Conservation (phyloP, 2,113 vertebrate species). For the Phalacrocorax pelagicus region DNA sequence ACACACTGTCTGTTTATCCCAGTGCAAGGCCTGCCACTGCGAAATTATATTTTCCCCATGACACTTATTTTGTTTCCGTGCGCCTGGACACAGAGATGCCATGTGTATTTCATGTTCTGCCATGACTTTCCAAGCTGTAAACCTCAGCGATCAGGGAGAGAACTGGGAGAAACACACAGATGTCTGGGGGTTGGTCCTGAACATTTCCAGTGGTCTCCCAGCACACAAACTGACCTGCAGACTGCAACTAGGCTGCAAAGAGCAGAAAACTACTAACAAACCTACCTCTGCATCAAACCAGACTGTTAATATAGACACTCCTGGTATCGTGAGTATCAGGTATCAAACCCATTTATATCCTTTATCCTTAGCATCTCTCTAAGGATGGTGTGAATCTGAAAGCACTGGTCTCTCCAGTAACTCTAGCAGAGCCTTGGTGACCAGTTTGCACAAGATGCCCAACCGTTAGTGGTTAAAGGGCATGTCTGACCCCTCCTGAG, state of each 20-base stretch:
- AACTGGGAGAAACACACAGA: neutral
- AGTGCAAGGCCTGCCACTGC: constrained; percentile 28
- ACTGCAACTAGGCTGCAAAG: neutral
- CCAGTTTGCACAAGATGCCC: neutral
- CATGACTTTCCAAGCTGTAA: neutral
- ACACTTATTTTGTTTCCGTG: constrained; percentile 5
- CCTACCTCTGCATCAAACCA: neutral
- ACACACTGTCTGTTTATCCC: constrained; percentile 10
- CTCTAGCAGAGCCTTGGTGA: neutral
- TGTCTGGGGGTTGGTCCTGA: neutral
- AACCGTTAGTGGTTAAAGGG: neutral
- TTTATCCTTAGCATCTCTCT: neutral
- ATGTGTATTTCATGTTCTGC: constrained; percentile 18
- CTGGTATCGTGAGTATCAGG: neutral
- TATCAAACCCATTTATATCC: neutral
- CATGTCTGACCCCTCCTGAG: neutral
- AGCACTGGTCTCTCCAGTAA: neutral
- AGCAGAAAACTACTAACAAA: neutral
- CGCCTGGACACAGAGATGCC: neutral
- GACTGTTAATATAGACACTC: neutral
- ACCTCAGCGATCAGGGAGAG: neutral
- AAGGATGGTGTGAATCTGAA: neutral
- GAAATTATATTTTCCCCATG: constrained; percentile 57
- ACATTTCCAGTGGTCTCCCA: neutral
- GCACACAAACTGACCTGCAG: neutral